A percentile compares a stretch with the other conserved stretches of the same genome.
These are phyloP conservation scores for Phenganax marumi DNA, from an alignment of 92 coral and sea anemone species.

Conservation along the genomic window DNA sequence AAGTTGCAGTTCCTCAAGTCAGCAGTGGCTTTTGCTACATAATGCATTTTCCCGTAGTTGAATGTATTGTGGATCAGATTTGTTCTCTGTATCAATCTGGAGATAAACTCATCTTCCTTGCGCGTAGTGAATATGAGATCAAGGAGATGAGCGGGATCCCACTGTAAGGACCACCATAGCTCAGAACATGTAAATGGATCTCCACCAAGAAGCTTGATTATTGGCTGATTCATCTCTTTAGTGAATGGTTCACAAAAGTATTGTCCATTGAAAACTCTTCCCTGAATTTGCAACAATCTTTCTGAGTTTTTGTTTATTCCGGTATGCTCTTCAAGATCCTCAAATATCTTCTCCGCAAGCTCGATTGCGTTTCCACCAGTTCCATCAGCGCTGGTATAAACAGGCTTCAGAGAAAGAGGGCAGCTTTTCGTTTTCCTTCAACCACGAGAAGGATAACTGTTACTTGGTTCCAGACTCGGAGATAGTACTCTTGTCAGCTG, in stretches of 20 bases:
- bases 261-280: slow-evolving; percentile 23
- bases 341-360: slow-evolving; percentile 11
- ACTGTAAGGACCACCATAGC: slow-evolving; percentile 22
- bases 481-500: slow-evolving; percentile 1
- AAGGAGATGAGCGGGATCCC: slow-evolving; percentile 30
- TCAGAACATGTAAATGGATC: slow-evolving; percentile 5
- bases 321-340: slow-evolving; percentile 25
- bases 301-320: slow-evolving; percentile 20
- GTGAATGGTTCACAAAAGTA: slow-evolving; percentile 12
- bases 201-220: background rate
- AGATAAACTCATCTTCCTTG: slow-evolving; percentile 10
- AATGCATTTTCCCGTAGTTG: slow-evolving; percentile 8
- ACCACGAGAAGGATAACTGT: background rate
- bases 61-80: slow-evolving; percentile 14
- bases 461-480: background rate
- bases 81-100: slow-evolving; percentile 23
- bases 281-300: background rate
- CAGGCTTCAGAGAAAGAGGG: background rate
- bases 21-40: background rate
- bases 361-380: slow-evolving; percentile 1
- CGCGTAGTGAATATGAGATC: slow-evolving; percentile 3
- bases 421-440: slow-evolving; percentile 8
- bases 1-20: slow-evolving; percentile 6
- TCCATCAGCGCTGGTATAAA: background rate
- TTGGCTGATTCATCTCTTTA: background rate